A percentile compares a stretch with the other conserved stretches of the same genome.
These are phyloP conservation scores for Diadegma fenestrale DNA, from an alignment of 2,888 invertebrate genomes.

Conservation along the genomic window DNA sequence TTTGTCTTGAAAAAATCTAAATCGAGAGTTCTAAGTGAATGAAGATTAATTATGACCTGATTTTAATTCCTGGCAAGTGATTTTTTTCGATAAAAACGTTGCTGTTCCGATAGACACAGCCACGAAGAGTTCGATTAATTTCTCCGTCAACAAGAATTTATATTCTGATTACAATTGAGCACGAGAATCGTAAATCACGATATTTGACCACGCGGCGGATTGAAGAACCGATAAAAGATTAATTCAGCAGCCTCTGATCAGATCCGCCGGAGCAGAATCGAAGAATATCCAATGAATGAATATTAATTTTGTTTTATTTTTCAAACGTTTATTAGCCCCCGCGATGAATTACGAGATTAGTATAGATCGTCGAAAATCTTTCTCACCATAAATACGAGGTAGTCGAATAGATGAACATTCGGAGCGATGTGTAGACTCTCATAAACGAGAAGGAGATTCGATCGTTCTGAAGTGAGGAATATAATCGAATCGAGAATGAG, in stretches of 20 bases:
- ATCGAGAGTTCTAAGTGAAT: not conserved
- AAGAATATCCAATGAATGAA: conserved; percentile 17
- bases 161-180: not conserved
- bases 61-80: not conserved
- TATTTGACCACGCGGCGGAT: not conserved
- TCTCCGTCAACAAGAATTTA: not conserved
- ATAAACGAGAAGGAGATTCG: conserved; percentile 40
- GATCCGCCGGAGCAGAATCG: conserved; percentile 45
- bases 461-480: conserved; percentile 39
- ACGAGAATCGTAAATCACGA: conserved; percentile 1
- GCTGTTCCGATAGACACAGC: not conserved
- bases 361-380: conserved; percentile 33
- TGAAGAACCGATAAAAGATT: not conserved
- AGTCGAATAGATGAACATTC: conserved; percentile 3
- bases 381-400: conserved; percentile 47
- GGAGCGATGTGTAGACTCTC: conserved; percentile 1
- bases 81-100: not conserved
- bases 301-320: conserved; percentile 23
- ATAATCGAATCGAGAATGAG: conserved; percentile 48
- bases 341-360: conserved; percentile 38
- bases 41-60: not conserved
- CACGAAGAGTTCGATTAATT: not conserved
- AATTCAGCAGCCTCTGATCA: not conserved
- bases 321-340: conserved; percentile 49
- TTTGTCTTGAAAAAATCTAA: not conserved